Conservation (phyloP, 2,113 vertebrate species). For the Guaruba guarouba region DNA sequence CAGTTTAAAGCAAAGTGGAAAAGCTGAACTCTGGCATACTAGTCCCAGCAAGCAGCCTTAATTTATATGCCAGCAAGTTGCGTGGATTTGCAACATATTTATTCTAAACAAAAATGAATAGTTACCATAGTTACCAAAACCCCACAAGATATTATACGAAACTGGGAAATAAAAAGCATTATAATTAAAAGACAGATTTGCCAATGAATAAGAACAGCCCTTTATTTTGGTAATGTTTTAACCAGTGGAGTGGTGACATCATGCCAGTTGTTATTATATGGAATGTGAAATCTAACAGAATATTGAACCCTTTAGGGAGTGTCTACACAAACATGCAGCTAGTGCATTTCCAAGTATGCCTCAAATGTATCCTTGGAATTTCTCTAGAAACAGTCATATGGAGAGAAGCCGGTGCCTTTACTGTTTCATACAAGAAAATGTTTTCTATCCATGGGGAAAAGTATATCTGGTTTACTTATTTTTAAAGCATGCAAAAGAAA, state of each 20-base stretch:
- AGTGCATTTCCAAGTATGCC: neutral
- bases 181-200: constrained; percentile 1
- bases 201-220: neutral
- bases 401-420: neutral
- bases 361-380: neutral
- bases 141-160: constrained; percentile 1
- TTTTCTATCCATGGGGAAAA: neutral
- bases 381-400: neutral
- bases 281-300: neutral
- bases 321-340: neutral
- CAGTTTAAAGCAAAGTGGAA: constrained; percentile 38
- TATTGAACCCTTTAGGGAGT: neutral
- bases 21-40: neutral
- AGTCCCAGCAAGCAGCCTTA: constrained; percentile 6
- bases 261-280: neutral
- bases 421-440: neutral
- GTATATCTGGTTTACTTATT: neutral
- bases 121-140: constrained; percentile 32
- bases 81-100: neutral
- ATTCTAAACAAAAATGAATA: constrained; percentile 27
- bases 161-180: neutral
- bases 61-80: neutral
- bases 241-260: neutral
- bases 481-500: neutral
- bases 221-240: neutral